Conservation (phyloP, 1,140 invertebrate species). For the Branchinecta lynchi region DNA sequence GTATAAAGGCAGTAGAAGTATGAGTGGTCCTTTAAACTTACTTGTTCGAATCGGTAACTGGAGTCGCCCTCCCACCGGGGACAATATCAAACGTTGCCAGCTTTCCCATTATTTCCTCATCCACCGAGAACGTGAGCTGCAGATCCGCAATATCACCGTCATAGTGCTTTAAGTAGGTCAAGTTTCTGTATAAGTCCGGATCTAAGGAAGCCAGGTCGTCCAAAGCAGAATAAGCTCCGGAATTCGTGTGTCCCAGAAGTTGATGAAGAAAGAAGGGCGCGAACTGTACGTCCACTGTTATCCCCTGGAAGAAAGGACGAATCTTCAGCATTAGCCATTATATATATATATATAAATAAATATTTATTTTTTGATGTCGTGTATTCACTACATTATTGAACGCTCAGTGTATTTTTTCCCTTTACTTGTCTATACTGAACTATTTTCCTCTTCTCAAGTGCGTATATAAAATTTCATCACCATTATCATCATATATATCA, state of each 20-base stretch:
- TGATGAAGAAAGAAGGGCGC: conserved; percentile 97
- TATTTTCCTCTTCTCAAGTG: no score
- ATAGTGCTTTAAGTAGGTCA: conserved; percentile 93
- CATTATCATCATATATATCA: no score
- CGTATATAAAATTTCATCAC: no score
- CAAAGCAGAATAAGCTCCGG: conserved; percentile 72
- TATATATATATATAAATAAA: no score
- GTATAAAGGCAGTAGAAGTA: no score
- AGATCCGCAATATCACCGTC: conserved; percentile 57
- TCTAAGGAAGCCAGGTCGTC: conserved; percentile 95
- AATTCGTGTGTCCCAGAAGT: conserved; percentile 73
- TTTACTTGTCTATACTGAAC: no score
- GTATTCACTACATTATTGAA: no score
- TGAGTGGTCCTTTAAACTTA: conserved; percentile 32
- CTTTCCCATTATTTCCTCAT: conserved; percentile 87
- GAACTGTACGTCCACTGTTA: conserved; percentile 94
- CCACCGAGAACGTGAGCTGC: conserved; percentile 89
- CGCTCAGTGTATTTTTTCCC: no score
- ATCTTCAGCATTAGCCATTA: no score
- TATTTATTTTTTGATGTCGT: no score
- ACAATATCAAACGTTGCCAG: conserved; percentile 77
- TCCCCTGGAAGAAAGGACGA: conserved; percentile 51
- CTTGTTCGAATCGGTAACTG: conserved; percentile 95
- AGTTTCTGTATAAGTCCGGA: conserved; percentile 82
- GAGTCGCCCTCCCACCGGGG: conserved; percentile 77